Conservation (phyloP, 92 coral and sea anemone species). For the Scolanthus callimorphus region DNA sequence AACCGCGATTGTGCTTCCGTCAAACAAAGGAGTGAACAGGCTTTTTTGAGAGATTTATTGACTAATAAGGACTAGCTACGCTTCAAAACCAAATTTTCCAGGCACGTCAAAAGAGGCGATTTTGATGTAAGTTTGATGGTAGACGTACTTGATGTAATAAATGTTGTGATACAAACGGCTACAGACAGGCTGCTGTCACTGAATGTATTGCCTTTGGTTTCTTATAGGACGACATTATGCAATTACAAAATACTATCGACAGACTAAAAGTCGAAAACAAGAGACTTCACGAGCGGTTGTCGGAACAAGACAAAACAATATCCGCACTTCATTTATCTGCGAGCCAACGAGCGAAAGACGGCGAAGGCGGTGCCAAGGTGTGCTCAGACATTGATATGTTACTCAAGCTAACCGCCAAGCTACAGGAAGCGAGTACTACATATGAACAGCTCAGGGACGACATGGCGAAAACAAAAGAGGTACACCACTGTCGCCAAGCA, state of each 20-base stretch:
- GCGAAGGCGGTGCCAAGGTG: conserved; percentile 36
- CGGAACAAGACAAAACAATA: conserved; percentile 79
- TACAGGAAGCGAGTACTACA: conserved; percentile 94
- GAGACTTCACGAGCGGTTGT: conserved; percentile 71
- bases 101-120: too few relatives aligned
- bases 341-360: conserved; percentile 35
- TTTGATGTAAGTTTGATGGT: too few relatives aligned
- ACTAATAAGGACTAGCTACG: too few relatives aligned
- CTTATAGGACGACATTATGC: conserved; percentile 62
- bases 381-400: conserved; percentile 76
- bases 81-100: too few relatives aligned
- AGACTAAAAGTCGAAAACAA: conserved; percentile 76
- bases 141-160: too few relatives aligned
- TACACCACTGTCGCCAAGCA: conserved; percentile 9
- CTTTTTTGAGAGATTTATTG: too few relatives aligned
- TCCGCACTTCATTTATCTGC: conserved; percentile 65
- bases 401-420: conserved; percentile 76
- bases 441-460: conserved; percentile 80
- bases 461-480: conserved; percentile 85
- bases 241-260: conserved; percentile 72
- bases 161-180: too few relatives aligned
- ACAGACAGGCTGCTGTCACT: too few relatives aligned
- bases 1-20: too few relatives aligned
- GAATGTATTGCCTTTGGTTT: not conserved
- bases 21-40: too few relatives aligned